Evolutionary conservation across 1,140 invertebrate genomes (phyloP).

Genomic region (Sweltsa coloradensis): DNA sequence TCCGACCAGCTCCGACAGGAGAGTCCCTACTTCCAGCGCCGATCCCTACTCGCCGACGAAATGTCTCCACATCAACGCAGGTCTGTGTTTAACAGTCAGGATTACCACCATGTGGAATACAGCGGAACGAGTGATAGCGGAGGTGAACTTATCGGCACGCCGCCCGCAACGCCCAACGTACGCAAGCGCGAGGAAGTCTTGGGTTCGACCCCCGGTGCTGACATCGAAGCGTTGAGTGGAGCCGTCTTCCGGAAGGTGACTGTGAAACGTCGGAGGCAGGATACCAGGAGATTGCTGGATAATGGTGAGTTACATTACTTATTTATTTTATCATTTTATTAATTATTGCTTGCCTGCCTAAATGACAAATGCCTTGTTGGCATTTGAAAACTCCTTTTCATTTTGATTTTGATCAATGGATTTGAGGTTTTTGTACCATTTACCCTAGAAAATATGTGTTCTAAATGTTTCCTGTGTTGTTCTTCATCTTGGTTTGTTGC

Average conservation of each 20-base stretch:
- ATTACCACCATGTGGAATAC: not conserved
- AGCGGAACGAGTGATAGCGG: conserved; percentile 7
- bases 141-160: conserved; percentile 6
- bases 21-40: not conserved
- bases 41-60: not conserved
- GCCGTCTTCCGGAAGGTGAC: conserved; percentile 37
- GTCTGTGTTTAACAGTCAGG: not conserved
- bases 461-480: no score
- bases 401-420: no score
- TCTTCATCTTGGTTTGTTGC: no score
- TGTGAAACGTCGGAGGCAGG: conserved; percentile 23
- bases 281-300: conserved; percentile 4
- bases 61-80: not conserved
- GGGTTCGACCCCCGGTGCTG: conserved; percentile 17
- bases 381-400: no score
- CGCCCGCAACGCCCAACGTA: conserved; percentile 1
- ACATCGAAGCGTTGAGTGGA: conserved; percentile 28
- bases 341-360: no score
- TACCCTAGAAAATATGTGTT: no score
- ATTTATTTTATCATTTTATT: no score
- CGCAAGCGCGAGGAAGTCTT: conserved; percentile 13
- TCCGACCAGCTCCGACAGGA: not conserved
- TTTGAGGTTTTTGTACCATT: no score
- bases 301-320: conserved; percentile 1
- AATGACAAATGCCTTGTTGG: no score